Conservation (phyloP, 2,797 vertebrate species). For the Acrocephalus scirpaceus region DNA sequence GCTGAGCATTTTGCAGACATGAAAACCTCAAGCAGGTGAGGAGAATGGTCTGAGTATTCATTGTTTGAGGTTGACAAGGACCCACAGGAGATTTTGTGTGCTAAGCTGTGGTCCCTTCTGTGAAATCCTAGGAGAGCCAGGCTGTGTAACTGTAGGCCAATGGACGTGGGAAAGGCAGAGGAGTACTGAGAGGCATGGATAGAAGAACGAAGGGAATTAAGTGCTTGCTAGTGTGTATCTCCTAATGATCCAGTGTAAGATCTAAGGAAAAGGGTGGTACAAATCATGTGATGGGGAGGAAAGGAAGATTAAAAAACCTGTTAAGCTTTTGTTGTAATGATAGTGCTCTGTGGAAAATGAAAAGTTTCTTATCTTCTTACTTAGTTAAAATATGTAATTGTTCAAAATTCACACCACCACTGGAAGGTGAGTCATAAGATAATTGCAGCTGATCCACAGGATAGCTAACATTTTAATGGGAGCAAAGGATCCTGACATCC, state of each 20-base stretch:
- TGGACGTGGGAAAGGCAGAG: neutral
- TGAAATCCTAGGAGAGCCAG: neutral
- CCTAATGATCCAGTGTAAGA: neutral
- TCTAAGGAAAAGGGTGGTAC: neutral
- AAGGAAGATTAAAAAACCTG: neutral
- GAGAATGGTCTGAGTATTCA: neutral
- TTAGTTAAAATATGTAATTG: neutral
- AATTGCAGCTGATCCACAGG: neutral
- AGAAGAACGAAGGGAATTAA: neutral
- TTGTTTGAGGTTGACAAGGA: neutral
- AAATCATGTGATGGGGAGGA: neutral
- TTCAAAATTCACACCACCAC: neutral
- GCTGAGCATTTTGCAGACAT: neutral
- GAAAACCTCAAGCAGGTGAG: neutral
- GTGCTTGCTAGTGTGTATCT: neutral
- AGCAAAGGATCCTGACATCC: neutral
- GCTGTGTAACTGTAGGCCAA: neutral
- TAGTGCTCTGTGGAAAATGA: neutral
- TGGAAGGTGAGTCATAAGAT: slow-evolving; percentile 2
- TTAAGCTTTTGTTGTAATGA: neutral
- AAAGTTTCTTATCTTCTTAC: neutral
- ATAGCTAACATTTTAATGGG: neutral
- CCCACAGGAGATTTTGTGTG: neutral
- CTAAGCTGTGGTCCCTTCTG: neutral
- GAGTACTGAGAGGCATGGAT: neutral